Base-by-base conservation (phyloP, 1,140 invertebrate species). In the Sminthurinus signatus region DNA sequence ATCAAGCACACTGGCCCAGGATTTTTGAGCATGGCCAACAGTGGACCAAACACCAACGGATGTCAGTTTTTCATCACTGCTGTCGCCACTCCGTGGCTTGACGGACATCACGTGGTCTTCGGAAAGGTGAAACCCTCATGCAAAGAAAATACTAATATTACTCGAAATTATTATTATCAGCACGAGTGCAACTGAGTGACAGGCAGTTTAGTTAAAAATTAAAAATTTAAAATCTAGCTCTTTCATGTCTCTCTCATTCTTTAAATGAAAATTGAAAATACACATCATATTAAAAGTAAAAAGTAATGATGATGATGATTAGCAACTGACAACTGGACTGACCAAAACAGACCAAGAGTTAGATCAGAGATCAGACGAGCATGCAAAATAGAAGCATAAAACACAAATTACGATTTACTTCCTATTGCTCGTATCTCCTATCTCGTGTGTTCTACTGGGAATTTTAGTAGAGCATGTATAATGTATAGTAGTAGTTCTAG, bases 61-160 rank as follows among this genome's bases (percentile, higher is more conserved):
- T 96, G 91, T 72, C 95, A 98, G 76, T 98, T 98, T 77, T 96
- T 98, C 76, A 93, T 98, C 74, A 94, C 91, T 5, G 90, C 88
- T 2, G 83, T 89, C 58, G 82, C 86, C 14, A 91, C 94, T 0
- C 84, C 87, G 2, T 98, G 94, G 93, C 78, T 62, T 32, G 89
- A 98, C 78, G 89, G 88, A 3, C 82, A 88, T 61, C 93, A 99
- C 75, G 90, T 91, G 3, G 87, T 96, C 5, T 95, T 98, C 79
- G 96, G 95, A 73, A 96, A 93, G 79, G 89, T 93, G 80, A 8
- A n/a, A n/a, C n/a, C n/a, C n/a, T n/a, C n/a, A n/a, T n/a, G n/a
- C n/a, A n/a, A n/a, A n/a, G n/a, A n/a, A n/a, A n/a, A 28, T 31
- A 14, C 29, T 50, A 8, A 2, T 50, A 39, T n/a, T 29, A 23